phyloP scores from a whole-genome alignment of 1,140 invertebrate species.

The Schlechtendalia chinensis region DNA sequence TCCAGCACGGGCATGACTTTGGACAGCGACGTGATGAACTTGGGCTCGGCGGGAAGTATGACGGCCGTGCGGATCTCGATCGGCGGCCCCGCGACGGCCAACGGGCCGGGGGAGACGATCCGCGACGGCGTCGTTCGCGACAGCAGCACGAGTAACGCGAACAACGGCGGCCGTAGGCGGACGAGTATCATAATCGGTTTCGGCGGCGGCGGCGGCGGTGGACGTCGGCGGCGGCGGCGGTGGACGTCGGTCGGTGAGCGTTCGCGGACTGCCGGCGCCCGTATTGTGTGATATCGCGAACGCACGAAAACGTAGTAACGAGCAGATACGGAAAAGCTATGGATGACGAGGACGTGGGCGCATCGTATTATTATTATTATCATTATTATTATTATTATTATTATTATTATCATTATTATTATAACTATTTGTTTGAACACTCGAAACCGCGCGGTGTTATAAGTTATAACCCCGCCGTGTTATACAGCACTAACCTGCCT shows the following conservation, averaged over 20 bases:
- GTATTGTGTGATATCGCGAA: too few relatives aligned
- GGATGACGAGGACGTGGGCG: constrained; percentile 10
- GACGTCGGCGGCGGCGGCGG: background rate
- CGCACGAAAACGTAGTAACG: background rate
- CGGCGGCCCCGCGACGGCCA: background rate
- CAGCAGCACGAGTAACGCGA: background rate
- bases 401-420: background rate
- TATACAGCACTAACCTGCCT: background rate
- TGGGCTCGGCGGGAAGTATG: constrained; percentile 60
- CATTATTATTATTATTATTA: too few relatives aligned
- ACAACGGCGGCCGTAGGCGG: background rate
- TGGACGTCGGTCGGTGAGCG: too few relatives aligned
- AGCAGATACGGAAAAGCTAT: background rate
- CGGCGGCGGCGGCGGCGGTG: background rate
- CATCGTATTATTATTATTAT: too few relatives aligned
- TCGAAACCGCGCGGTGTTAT: background rate
- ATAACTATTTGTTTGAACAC: constrained; percentile 39
- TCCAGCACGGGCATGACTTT: constrained; percentile 62
- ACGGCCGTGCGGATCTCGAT: constrained; percentile 60
- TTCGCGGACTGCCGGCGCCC: too few relatives aligned
- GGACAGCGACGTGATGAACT: constrained; percentile 58
- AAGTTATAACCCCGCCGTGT: background rate
- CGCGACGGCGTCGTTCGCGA: too few relatives aligned
- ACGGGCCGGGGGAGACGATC: background rate
- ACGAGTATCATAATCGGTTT: background rate